phyloP scores from a whole-genome alignment of 2,797 vertebrate genomes.

The Hoplostethus mediterraneus region DNA sequence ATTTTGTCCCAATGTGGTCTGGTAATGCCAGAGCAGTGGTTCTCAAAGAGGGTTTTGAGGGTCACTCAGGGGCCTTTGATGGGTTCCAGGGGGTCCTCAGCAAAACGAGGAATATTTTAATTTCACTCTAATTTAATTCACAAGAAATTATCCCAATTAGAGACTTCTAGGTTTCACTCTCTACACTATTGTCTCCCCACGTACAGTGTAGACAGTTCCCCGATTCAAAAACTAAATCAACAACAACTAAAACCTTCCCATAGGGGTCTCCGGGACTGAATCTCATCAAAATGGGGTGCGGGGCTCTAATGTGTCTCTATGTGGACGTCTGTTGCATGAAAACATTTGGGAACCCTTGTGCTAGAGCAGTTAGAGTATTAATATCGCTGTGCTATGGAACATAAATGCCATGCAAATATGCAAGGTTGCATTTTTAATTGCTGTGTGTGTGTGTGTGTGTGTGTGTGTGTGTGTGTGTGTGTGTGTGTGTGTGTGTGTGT shows the following conservation, averaged over 20 bases:
- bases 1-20: constrained; percentile 56
- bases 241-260: background rate
- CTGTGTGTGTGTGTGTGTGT: constrained; percentile 6
- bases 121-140: constrained; percentile 50
- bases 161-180: too few relatives aligned
- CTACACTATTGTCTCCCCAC: too few relatives aligned
- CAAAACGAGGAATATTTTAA: constrained; percentile 51
- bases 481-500: constrained; percentile 38
- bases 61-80: constrained; percentile 37
- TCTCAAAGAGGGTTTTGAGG: constrained; percentile 53
- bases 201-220: constrained; percentile 19
- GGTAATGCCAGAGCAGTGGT: constrained; percentile 59
- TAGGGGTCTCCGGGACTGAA: background rate
- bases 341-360: constrained; percentile 7
- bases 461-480: constrained; percentile 42
- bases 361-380: constrained; percentile 17
- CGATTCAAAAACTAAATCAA: constrained; percentile 24
- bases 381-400: constrained; percentile 24
- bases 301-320: background rate
- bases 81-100: constrained; percentile 22
- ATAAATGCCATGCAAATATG: constrained; percentile 59
- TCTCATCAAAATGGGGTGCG: background rate
- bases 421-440: constrained; percentile 67
- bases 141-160: too few relatives aligned
- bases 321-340: background rate